phyloP scores from a whole-genome alignment of 2,797 vertebrate species.

The Enteromius fasciolatus region DNA sequence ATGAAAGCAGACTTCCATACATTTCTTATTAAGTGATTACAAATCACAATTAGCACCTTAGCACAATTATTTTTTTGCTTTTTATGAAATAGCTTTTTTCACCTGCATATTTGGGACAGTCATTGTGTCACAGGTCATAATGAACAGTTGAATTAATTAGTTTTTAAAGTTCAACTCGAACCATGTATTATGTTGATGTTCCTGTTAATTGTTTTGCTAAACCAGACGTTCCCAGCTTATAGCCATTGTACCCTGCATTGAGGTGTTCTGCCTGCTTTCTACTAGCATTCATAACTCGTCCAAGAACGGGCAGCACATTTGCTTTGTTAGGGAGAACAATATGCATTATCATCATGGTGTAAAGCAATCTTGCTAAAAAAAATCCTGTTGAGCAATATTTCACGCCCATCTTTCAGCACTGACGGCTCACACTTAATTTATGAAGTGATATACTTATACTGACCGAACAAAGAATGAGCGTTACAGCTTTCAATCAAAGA shows the following conservation, averaged over 20 bases:
- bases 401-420: slow-evolving; percentile 30
- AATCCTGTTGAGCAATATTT: slow-evolving; percentile 30
- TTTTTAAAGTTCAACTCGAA: background rate
- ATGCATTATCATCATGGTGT: slow-evolving; percentile 31
- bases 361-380: slow-evolving; percentile 12
- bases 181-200: background rate
- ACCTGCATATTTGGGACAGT: background rate
- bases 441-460: slow-evolving; percentile 63
- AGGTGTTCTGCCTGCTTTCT: slow-evolving; percentile 9
- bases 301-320: slow-evolving; percentile 6
- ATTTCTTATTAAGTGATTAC: too few relatives aligned
- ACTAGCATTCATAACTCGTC: slow-evolving; percentile 3
- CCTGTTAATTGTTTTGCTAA: background rate
- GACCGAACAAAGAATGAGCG: slow-evolving; percentile 50
- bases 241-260: background rate
- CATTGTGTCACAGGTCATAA: background rate
- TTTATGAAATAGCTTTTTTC: background rate
- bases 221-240: background rate
- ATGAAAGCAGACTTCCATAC: too few relatives aligned
- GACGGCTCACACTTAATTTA: slow-evolving; percentile 11
- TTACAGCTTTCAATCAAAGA: slow-evolving; percentile 64
- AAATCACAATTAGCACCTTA: too few relatives aligned
- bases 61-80: background rate
- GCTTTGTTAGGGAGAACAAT: slow-evolving; percentile 12
- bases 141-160: background rate